Conservation (phyloP, 2,888 invertebrate species). For the Cerceris ruficornis region DNA sequence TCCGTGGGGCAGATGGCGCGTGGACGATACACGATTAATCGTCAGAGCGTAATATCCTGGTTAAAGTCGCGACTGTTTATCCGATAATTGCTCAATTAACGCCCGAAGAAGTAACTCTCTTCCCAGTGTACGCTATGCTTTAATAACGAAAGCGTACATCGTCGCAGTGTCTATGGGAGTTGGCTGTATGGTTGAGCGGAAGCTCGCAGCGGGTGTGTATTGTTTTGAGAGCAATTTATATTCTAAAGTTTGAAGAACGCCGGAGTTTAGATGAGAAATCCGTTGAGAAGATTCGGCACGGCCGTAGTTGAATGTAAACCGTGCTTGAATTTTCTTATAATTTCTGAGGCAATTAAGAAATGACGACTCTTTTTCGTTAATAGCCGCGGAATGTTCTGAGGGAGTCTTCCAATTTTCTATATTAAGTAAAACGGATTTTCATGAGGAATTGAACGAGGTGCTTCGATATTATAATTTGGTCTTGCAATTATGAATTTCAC, state of each 20-base stretch:
- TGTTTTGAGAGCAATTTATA: slow-evolving; percentile 31
- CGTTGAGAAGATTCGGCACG: background rate
- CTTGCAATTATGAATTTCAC: too few species aligned
- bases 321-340: slow-evolving; percentile 6
- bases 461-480: background rate
- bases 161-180: slow-evolving; percentile 1
- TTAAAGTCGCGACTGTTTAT: slow-evolving; percentile 34
- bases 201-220: slow-evolving; percentile 28
- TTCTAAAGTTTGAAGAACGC: slow-evolving; percentile 15
- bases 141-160: slow-evolving; percentile 15
- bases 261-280: slow-evolving; percentile 15
- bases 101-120: slow-evolving; percentile 34
- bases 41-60: slow-evolving; percentile 9
- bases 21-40: slow-evolving; percentile 18
- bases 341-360: slow-evolving; percentile 24
- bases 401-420: background rate
- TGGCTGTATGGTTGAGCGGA: slow-evolving; percentile 14
- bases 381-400: background rate
- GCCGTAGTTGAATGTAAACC: slow-evolving; percentile 1
- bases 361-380: background rate
- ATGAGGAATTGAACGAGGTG: background rate
- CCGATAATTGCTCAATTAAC: slow-evolving; percentile 59
- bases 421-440: background rate
- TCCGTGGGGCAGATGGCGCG: background rate
- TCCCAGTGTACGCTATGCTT: slow-evolving; percentile 9